Base-by-base conservation (phyloP, 2,888 invertebrate genomes). In the Rotaria magnacalcarata region DNA sequence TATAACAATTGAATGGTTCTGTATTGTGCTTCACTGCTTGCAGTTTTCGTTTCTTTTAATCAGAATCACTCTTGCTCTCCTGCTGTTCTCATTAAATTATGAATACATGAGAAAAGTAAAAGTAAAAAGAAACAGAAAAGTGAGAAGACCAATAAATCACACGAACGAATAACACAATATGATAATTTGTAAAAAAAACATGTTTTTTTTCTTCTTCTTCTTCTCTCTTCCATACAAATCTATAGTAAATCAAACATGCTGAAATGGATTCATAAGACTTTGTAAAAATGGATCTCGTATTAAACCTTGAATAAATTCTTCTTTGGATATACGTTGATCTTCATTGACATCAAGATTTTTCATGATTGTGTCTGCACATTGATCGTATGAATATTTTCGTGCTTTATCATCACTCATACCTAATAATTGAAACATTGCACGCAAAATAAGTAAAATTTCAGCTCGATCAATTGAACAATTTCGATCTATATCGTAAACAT, bases 271-370 rank as follows among this genome's bases (percentile, higher is more conserved):
- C 80, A 80, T 80, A n/a, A 80, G 47, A 80, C 47, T 80, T 80
- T 80, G 80, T 47, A 80, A 47, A 80, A 80, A 80, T 80, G 80
- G 80, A 80, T 80, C 80, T 4, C 14, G 43, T 80, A n/a, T 47
- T 47, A 80, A 80, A n/a, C 80, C 80, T 80, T 80, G n/a, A 80
- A 80, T 80, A n/a, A 80, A 80, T 80, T 80, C 80, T 43, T 80
- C 80, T 47, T 80, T 80, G 8, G 80, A 80, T 80, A 80, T 47
- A 47, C 47, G 19, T 80, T 80, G 47, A 80, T 80, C 80, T 47
- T 43, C 10, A 47, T 43, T 80, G 2, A 47, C 41, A 75, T 75
- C 80, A n/a, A 80, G 80, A 80, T n/a, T 80, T 47, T 80, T 80
- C 80, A 80, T 80, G 14, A 80, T 80, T 14, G 24, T 47, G 47